Evolutionary conservation across 1,140 invertebrate genomes (phyloP).

Genomic region (Saccostrea echinata): DNA sequence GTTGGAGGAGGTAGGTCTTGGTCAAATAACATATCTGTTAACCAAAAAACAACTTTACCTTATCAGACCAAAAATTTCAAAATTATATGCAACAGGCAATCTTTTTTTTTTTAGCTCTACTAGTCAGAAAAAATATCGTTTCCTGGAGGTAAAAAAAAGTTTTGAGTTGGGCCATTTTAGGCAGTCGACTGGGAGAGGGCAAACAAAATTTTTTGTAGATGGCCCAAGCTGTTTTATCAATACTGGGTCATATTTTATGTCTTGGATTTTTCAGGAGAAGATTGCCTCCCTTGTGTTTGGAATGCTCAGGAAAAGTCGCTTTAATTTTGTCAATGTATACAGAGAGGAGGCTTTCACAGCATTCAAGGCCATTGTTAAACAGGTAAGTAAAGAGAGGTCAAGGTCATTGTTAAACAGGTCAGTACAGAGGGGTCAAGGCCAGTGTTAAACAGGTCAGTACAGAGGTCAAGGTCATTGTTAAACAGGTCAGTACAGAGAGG

Average conservation of each 20-base stretch:
- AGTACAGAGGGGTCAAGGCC: background rate
- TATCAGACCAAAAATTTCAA: too few relatives aligned
- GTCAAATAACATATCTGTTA: too few relatives aligned
- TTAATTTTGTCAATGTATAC: slow-evolving; percentile 93
- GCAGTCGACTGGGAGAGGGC: too few relatives aligned
- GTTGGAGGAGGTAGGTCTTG: slow-evolving; percentile 79
- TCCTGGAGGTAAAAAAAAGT: too few relatives aligned
- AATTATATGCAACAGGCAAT: too few relatives aligned
- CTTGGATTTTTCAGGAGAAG: slow-evolving; percentile 87
- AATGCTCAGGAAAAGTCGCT: slow-evolving; percentile 90
- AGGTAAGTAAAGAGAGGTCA: slow-evolving; percentile 80
- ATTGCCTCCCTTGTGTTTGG: slow-evolving; percentile 93
- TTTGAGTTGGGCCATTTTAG: too few relatives aligned
- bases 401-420: background rate
- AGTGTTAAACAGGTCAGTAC: slow-evolving; percentile 86
- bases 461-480: slow-evolving; percentile 74
- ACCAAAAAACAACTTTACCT: too few relatives aligned
- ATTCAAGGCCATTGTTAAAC: slow-evolving; percentile 93
- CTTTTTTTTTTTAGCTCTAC: too few relatives aligned
- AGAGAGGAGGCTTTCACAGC: slow-evolving; percentile 94
- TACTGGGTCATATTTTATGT: background rate
- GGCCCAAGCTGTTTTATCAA: too few relatives aligned
- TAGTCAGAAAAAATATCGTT: too few relatives aligned
- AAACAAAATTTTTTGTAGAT: background rate
- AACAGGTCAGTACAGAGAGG: slow-evolving; percentile 84